Conservation (phyloP, 2,797 vertebrate species). For the Hydrolagus colliei region DNA sequence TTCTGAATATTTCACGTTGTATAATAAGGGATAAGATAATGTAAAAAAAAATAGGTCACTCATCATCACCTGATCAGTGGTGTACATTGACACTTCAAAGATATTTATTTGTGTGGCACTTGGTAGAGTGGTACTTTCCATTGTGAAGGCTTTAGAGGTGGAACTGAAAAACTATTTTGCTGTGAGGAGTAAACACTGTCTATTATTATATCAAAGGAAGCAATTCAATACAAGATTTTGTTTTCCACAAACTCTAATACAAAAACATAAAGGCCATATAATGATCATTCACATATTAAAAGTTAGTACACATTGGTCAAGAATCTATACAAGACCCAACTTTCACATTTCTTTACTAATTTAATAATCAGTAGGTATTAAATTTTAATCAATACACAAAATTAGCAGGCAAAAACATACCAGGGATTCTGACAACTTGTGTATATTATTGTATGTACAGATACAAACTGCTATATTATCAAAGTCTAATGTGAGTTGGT, state of each 20-base stretch:
- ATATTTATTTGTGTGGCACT: slow-evolving; percentile 47
- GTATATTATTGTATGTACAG: not conserved
- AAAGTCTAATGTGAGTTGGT: not conserved
- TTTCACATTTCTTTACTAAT: not conserved
- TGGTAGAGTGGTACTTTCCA: slow-evolving; percentile 22
- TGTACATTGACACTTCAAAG: slow-evolving; percentile 10
- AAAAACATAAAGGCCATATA: not conserved
- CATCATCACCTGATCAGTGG: not conserved
- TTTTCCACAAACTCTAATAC: not conserved
- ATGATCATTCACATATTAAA: not conserved
- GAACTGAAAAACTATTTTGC: not conserved
- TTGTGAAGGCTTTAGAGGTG: not conserved
- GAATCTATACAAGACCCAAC: not conserved
- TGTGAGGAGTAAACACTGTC: not conserved
- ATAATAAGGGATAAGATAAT: not conserved
- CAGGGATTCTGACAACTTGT: not conserved
- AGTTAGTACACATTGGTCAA: not conserved
- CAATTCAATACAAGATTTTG: not conserved
- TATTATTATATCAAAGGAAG: not conserved
- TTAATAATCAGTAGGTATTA: not conserved
- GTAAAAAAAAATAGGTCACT: not conserved
- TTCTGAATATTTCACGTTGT: not conserved
- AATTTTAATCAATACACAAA: not conserved
- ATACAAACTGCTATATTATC: not conserved
- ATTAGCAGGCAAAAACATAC: not conserved